Evolutionary conservation across 2,797 vertebrate genomes (phyloP), one percentile per base, ranked within the genome.

Genomic region (Lacerta viridis): DNA sequence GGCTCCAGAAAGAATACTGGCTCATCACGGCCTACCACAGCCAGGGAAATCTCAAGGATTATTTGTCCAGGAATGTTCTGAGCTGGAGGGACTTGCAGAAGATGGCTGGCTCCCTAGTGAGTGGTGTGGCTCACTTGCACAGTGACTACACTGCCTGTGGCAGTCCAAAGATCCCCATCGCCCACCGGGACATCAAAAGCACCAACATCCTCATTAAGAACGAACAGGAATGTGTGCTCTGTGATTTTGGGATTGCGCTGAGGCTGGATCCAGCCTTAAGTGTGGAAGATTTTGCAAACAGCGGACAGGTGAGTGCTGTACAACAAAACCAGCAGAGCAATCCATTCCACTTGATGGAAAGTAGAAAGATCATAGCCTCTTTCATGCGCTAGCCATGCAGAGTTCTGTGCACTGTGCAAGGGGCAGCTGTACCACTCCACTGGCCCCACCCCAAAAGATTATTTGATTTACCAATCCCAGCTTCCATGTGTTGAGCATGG

Each of bases 161-260:
- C n/a, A 90, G 92, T 3, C 95, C 97, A 0, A 98, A 98, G 75
- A 97, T 98, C 68, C 97, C 98, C 3, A 97, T 98, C 0, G 98
- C 98, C 17, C 98, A 99, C 88, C 96, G 98, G 1, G 98, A 98
- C 94, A 97, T 98, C 89, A 98, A 99, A 93, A 98, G 98, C 96
- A 98, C 98, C 7, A 99, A 99, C 41, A 97, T 98, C 0, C 96
- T 99, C 90, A 96, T 99, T 72, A 98, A 98, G 94, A 98, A 90
- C 71, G 94, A 96, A 83, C 94, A 83, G 68, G 97, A 98, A 93
- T 98, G 98, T 0, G 97, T 97, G 2, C 97, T 99, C 90, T 98
- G 98, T 10, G 98, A 98, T 95, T 99, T 98, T 0, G 98, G 98
- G 76, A 97, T 98, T 66, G 98, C 98, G 2, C 91, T 98, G 10